Conservation (phyloP, 2,113 vertebrate species). For the human (Homo sapiens) region DNA sequence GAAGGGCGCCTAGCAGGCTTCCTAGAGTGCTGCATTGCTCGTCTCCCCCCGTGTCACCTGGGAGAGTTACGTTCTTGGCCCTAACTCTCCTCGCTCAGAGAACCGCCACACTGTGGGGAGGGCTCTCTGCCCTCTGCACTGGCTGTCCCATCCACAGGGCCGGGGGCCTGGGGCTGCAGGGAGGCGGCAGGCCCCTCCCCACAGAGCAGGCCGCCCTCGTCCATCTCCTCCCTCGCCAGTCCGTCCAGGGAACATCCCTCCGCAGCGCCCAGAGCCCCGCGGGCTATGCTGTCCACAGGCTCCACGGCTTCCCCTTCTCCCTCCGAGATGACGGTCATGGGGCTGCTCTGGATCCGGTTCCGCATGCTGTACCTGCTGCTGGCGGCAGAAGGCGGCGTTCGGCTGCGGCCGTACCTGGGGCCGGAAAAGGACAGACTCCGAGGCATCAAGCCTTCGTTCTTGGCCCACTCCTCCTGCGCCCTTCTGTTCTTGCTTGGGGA, state of each 20-base stretch:
- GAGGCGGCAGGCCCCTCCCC: conserved; percentile 53
- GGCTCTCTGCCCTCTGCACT: neutral
- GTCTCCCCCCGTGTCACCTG: neutral
- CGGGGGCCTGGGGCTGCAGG: conserved; percentile 33
- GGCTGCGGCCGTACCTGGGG: conserved; percentile 90
- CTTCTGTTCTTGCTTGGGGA: conserved; percentile 86
- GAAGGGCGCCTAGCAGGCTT: conserved; percentile 69
- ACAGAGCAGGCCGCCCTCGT: conserved; percentile 45
- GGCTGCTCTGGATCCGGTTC: conserved; percentile 96
- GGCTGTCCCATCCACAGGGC: conserved; percentile 62
- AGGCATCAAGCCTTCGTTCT: conserved; percentile 88
- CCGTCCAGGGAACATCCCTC: conserved; percentile 67
- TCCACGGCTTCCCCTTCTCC: conserved; percentile 93
- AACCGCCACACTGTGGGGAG: neutral
- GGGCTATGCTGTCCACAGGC: conserved; percentile 79
- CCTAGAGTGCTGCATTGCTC: conserved; percentile 50
- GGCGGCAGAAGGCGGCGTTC: conserved; percentile 94
- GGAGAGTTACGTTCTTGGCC: conserved; percentile 41
- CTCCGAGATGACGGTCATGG: conserved; percentile 98
- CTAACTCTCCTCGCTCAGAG: conserved; percentile 83
- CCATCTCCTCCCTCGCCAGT: conserved; percentile 69
- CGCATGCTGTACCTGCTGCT: conserved; percentile 97
- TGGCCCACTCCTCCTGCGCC: conserved; percentile 92
- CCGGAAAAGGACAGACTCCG: conserved; percentile 89
- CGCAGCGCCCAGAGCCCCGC: conserved; percentile 63